Conservation (phyloP, 37 sponge, comb jelly and placozoan species). For the Crambe crambe region DNA sequence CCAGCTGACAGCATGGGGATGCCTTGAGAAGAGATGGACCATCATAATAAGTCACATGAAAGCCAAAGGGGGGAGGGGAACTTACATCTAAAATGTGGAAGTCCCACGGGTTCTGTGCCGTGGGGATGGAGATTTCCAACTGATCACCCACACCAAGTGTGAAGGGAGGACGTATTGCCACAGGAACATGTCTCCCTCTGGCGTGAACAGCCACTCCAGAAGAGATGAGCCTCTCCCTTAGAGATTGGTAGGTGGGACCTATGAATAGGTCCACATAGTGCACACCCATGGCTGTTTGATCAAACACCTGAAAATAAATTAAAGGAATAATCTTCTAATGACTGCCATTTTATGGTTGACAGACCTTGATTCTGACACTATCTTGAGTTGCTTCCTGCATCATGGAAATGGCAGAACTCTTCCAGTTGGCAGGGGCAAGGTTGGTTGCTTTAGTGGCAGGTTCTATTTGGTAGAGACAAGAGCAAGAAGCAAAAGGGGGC, state of each 20-base stretch:
- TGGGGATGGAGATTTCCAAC: constrained; percentile 13
- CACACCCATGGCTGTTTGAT: neutral
- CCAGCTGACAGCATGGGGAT: neutral
- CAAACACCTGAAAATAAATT: neutral
- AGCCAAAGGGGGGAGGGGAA: no score
- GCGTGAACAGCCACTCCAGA: neutral
- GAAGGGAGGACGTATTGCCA: neutral
- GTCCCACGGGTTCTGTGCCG: constrained; percentile 16
- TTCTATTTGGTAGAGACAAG: neutral
- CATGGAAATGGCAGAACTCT: neutral
- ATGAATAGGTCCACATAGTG: constrained; percentile 7
- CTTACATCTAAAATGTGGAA: constrained; percentile 28
- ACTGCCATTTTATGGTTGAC: neutral
- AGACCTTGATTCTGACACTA: neutral
- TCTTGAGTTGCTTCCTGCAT: neutral
- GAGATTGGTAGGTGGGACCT: neutral
- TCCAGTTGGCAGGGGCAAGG: neutral
- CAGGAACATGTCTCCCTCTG: neutral
- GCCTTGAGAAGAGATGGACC: neutral
- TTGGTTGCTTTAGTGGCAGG: neutral
- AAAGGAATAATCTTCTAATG: neutral
- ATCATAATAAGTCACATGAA: no score
- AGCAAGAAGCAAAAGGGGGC: neutral
- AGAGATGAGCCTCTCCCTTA: neutral
- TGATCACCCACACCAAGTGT: constrained; percentile 2